These are phyloP conservation scores for Pelagia noctiluca DNA, from an alignment of 30 jellyfish, hydroid and myxozoan genomes.

Conservation along the genomic window DNA sequence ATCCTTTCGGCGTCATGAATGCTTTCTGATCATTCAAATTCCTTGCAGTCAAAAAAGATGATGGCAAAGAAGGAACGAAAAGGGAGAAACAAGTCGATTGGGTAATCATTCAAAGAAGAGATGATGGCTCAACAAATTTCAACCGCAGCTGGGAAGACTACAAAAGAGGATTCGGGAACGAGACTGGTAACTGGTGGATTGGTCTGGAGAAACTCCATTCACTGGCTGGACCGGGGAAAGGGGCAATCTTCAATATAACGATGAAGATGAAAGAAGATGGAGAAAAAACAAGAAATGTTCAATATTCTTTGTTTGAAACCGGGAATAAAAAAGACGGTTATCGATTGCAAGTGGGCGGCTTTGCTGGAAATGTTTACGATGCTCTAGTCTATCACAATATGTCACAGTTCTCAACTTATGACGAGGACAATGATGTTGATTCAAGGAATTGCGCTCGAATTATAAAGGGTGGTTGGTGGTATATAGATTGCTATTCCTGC, in stretches of 20 bases:
- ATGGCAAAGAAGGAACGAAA: too few species aligned
- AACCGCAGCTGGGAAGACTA: conserved; percentile 1
- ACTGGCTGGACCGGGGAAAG: background rate
- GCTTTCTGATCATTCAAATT: too few species aligned
- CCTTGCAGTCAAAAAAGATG: too few species aligned
- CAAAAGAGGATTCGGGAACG: background rate
- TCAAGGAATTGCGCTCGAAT: background rate
- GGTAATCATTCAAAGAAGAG: background rate
- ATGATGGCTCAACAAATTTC: background rate
- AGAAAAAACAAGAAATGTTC: background rate
- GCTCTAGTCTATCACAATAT: background rate
- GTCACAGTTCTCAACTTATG: background rate
- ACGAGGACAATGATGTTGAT: background rate
- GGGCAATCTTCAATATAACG: background rate
- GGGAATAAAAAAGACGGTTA: background rate
- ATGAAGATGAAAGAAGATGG: background rate
- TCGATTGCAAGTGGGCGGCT: background rate
- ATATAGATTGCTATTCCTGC: background rate
- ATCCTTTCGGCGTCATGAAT: too few species aligned
- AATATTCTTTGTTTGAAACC: background rate
- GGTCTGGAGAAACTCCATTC: background rate
- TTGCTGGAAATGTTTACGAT: background rate
- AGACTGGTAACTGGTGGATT: background rate
- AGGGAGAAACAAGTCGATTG: too few species aligned
- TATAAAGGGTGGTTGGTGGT: background rate